A percentile compares a stretch with the other conserved stretches of the same genome.
Conservation (phyloP, 2,797 vertebrate genomes). For the Potorous gilbertii region DNA sequence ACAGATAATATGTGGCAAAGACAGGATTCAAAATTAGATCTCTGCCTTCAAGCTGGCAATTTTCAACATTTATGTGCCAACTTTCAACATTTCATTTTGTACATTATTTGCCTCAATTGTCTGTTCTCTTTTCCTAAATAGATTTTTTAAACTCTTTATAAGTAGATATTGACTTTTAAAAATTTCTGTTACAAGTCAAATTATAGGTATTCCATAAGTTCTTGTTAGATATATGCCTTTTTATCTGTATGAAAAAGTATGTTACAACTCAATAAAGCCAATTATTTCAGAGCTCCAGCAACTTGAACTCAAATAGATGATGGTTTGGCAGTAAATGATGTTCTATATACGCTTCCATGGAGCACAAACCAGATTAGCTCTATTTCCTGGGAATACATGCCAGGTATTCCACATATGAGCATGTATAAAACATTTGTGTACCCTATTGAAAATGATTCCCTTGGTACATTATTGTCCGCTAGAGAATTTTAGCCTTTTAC, state of each 20-base stretch:
- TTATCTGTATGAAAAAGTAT: not conserved
- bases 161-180: not conserved
- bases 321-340: not conserved
- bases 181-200: not conserved
- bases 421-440: not conserved
- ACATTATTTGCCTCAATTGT: not conserved
- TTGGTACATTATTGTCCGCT: not conserved
- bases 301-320: not conserved
- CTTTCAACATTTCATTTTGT: not conserved
- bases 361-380: not conserved
- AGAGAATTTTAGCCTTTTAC: not conserved
- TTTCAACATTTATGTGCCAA: not conserved
- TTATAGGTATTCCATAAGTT: not conserved
- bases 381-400: not conserved
- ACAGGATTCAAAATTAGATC: not conserved
- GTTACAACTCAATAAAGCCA: not conserved
- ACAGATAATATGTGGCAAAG: not conserved
- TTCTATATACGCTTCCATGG: not conserved
- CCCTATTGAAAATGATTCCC: not conserved
- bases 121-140: not conserved
- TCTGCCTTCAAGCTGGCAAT: not conserved
- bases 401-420: not conserved
- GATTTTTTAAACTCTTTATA: not conserved
- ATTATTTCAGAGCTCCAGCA: not conserved
- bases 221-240: not conserved